A percentile compares a stretch with the other conserved stretches of the same genome.
Conservation (phyloP, 2,888 invertebrate genomes). For the Eumacrocentrus americanus region DNA sequence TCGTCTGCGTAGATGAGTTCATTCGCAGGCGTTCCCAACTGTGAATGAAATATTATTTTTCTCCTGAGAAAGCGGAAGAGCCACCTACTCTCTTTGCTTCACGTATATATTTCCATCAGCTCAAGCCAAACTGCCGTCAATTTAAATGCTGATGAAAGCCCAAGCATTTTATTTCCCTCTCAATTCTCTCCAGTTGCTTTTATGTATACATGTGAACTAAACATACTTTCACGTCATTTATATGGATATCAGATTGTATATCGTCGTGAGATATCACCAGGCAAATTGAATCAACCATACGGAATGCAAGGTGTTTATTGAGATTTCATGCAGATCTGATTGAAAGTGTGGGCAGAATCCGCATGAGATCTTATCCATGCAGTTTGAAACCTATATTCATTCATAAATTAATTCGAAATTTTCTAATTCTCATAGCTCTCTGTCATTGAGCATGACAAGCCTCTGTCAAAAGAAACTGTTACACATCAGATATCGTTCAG, state of each 20-base stretch:
- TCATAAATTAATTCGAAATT: too few relatives aligned
- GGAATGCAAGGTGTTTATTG: constrained; percentile 51
- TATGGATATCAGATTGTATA: constrained; percentile 43
- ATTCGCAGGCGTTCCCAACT: neutral
- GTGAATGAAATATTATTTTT: constrained; percentile 11
- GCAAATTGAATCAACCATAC: constrained; percentile 50
- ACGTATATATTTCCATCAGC: constrained; percentile 21
- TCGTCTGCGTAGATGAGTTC: constrained; percentile 6
- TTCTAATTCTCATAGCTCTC: too few relatives aligned
- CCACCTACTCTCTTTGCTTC: constrained; percentile 8
- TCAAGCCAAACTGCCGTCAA: constrained; percentile 41
- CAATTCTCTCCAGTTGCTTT: constrained; percentile 2
- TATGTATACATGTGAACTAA: constrained; percentile 28
- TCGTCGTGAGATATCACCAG: constrained; percentile 28
- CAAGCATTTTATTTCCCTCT: constrained; percentile 23
- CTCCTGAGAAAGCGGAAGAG: neutral
- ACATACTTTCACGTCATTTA: constrained; percentile 47
- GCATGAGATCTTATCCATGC: too few relatives aligned
- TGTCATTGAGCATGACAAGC: too few relatives aligned
- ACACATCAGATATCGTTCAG: neutral
- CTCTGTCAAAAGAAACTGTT: too few relatives aligned
- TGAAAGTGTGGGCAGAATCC: constrained; percentile 3
- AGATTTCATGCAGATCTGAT: constrained; percentile 50
- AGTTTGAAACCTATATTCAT: too few relatives aligned
- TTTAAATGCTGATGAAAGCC: constrained; percentile 48